Evolutionary conservation across 2,113 vertebrate species (phyloP).

Genomic region (Sinocyclocheilus anshuiensis): DNA sequence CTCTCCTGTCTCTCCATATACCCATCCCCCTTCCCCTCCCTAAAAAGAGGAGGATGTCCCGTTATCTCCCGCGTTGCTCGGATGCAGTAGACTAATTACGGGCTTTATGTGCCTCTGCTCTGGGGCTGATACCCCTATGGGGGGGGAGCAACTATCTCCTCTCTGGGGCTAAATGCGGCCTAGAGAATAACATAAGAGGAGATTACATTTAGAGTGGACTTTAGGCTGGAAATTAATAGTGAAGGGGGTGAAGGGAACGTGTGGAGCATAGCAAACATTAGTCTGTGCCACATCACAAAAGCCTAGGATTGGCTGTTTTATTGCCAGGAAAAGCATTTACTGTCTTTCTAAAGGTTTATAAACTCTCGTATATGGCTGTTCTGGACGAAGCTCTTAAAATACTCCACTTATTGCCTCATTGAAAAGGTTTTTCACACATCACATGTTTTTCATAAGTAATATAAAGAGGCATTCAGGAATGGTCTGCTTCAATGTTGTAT

Average conservation of each 20-base stretch:
- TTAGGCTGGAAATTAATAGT: conserved; percentile 30
- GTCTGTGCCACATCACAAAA: conserved; percentile 10
- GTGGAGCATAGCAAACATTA: conserved; percentile 7
- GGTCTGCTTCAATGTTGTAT: background rate
- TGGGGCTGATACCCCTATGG: conserved; percentile 38
- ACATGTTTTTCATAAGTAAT: conserved; percentile 61
- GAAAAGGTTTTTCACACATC: conserved; percentile 21
- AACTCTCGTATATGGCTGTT: background rate
- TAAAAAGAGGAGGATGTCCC: background rate
- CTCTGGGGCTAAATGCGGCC: conserved; percentile 15
- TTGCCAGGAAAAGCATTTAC: background rate
- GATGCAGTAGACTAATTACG: conserved; percentile 47
- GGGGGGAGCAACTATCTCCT: conserved; percentile 23
- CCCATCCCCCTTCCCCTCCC: background rate
- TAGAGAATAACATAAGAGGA: conserved; percentile 36
- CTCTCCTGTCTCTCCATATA: background rate
- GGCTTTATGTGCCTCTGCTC: conserved; percentile 34
- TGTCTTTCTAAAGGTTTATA: conserved; percentile 25
- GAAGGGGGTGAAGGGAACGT: conserved; percentile 11
- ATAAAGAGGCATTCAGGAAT: conserved; percentile 63
- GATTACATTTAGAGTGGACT: conserved; percentile 49
- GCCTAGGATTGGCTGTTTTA: conserved; percentile 24
- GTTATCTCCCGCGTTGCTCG: conserved; percentile 28
- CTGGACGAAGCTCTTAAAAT: conserved; percentile 61
- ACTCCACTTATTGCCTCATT: conserved; percentile 62